phyloP scores from a whole-genome alignment of 2,113 vertebrate genomes.

The Zapus hudsonius region DNA sequence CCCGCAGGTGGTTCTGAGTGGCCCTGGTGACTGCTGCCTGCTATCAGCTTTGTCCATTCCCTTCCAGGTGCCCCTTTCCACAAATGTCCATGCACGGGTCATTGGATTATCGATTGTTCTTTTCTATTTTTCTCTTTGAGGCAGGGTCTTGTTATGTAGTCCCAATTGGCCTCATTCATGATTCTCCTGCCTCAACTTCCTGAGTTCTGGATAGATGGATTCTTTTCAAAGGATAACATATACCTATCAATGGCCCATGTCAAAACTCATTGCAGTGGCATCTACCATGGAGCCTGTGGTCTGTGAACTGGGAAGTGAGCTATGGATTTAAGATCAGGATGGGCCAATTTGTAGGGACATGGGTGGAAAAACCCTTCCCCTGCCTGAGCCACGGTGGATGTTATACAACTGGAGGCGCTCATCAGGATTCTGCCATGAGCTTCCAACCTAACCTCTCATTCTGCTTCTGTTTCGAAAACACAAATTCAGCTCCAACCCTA shows the following conservation, averaged over 20 bases:
- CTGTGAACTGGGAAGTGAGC: conserved; percentile 8
- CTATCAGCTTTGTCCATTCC: background rate
- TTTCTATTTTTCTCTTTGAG: background rate
- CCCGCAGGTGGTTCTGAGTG: background rate
- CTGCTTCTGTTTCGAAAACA: background rate
- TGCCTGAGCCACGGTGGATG: background rate
- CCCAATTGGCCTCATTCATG: background rate
- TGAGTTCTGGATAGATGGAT: background rate
- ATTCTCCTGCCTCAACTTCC: background rate
- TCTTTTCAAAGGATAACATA: background rate
- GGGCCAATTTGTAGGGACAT: rapidly evolving
- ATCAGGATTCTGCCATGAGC: background rate
- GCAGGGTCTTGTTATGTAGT: background rate
- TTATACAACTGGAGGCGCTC: background rate
- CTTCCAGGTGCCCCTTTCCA: background rate
- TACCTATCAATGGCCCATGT: background rate
- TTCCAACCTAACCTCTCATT: background rate
- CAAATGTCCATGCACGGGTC: background rate
- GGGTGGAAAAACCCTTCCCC: rapidly evolving
- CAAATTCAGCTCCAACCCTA: background rate
- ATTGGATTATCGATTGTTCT: background rate
- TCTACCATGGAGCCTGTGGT: background rate
- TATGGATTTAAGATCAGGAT: background rate
- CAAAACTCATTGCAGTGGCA: conserved; percentile 5
- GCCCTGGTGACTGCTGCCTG: background rate